A percentile compares a stretch with the other conserved stretches of the same genome.
Conservation (phyloP, 2,113 vertebrate genomes). For the Plestiodon gilberti region DNA sequence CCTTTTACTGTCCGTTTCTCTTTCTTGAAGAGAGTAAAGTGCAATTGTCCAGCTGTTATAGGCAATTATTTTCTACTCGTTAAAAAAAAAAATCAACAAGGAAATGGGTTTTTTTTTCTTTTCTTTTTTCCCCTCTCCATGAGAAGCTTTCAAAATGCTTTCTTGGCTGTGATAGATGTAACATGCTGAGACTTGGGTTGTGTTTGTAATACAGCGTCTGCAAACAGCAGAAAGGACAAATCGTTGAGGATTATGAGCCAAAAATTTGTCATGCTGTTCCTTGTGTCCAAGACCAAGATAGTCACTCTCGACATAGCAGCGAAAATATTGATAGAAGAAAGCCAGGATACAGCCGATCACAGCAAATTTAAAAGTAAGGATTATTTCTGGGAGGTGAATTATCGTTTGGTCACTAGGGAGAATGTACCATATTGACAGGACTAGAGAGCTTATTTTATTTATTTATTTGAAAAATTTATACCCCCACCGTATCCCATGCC, state of each 20-base stretch:
- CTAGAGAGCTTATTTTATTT: background rate
- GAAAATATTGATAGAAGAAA: conserved; percentile 92
- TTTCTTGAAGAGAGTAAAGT: conserved; percentile 26
- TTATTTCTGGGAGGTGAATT: background rate
- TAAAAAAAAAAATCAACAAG: conserved; percentile 25
- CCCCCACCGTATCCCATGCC: no score
- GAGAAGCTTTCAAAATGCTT: conserved; percentile 52
- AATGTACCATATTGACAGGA: background rate
- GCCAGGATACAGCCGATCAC: conserved; percentile 85
- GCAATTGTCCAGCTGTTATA: conserved; percentile 17
- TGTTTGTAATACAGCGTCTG: conserved; percentile 77
- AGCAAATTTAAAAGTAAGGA: conserved; percentile 97
- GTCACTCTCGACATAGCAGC: conserved; percentile 91
- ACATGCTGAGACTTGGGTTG: conserved; percentile 62
- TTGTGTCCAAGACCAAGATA: conserved; percentile 90
- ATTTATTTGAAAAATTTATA: no score
- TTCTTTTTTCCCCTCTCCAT: conserved; percentile 15
- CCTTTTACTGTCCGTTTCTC: conserved; percentile 19
- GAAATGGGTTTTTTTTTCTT: conserved; percentile 20
- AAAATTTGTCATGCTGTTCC: conserved; percentile 97
- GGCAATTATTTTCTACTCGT: conserved; percentile 47
- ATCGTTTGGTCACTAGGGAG: background rate
- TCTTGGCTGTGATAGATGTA: conserved; percentile 48
- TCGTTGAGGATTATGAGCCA: conserved; percentile 96
- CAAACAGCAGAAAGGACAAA: conserved; percentile 93